Evolutionary conservation across 37 sponge, comb jelly and placozoan species (phyloP).

Genomic region (Spongia lamella): DNA sequence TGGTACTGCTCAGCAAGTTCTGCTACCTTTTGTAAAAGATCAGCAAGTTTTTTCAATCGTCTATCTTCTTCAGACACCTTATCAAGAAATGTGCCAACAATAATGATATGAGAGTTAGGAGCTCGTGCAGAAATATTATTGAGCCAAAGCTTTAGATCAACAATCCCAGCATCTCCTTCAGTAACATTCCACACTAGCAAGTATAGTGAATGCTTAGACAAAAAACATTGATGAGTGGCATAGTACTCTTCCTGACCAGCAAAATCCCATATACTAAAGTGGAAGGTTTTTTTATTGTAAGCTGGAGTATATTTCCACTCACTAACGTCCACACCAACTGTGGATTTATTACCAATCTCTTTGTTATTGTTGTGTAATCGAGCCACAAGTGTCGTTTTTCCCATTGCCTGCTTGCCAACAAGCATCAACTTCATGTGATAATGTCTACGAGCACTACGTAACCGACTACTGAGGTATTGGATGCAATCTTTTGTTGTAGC

Average conservation of each 20-base stretch:
- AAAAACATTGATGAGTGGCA: slow-evolving; percentile 67
- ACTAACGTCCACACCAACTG: slow-evolving; percentile 62
- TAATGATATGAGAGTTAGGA: slow-evolving; percentile 34
- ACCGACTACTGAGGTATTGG: slow-evolving; percentile 29
- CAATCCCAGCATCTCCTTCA: slow-evolving; percentile 34
- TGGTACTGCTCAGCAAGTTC: slow-evolving; percentile 37
- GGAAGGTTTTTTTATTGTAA: slow-evolving; percentile 14
- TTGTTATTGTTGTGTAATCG: slow-evolving; percentile 39
- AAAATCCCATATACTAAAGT: slow-evolving; percentile 68
- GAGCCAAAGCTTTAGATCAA: slow-evolving; percentile 51
- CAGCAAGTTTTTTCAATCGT: slow-evolving; percentile 7
- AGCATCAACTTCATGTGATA: slow-evolving; percentile 69
- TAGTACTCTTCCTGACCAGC: slow-evolving; percentile 70
- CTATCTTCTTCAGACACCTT: slow-evolving; percentile 27
- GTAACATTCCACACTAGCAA: slow-evolving; percentile 48
- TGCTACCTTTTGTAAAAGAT: slow-evolving; percentile 49
- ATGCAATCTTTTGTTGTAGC: slow-evolving; percentile 22
- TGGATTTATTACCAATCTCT: slow-evolving; percentile 44
- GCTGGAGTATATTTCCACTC: slow-evolving; percentile 29
- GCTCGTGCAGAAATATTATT: slow-evolving; percentile 59
- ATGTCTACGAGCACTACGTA: slow-evolving; percentile 28
- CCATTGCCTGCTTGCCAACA: slow-evolving; percentile 45
- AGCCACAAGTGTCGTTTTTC: slow-evolving; percentile 57
- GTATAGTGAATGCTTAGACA: slow-evolving; percentile 54
- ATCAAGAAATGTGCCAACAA: slow-evolving; percentile 54